Percentiles rank a stretch among this genome's conserved stretches.
phyloP scores from a whole-genome alignment of 2,888 invertebrate genomes.

The Romanomermis culicivorax region DNA sequence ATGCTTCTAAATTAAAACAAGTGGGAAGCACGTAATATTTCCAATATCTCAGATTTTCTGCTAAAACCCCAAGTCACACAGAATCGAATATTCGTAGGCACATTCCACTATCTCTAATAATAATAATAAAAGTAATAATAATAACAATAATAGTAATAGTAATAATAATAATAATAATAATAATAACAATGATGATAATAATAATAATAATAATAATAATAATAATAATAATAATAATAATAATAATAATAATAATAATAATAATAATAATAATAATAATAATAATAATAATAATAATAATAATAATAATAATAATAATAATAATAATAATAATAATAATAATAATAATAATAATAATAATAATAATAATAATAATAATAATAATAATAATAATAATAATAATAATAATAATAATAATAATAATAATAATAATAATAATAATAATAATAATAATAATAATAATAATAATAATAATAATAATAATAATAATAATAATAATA shows the following conservation, averaged over 20 bases:
- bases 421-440: not conserved
- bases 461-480: too few relatives aligned
- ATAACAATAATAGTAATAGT: not conserved
- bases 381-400: not conserved
- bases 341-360: not conserved
- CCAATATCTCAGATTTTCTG: too few relatives aligned
- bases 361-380: not conserved
- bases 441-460: too few relatives aligned
- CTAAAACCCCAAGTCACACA: too few relatives aligned
- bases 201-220: not conserved
- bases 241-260: not conserved
- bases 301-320: not conserved
- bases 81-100: too few relatives aligned
- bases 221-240: not conserved
- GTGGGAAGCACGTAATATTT: too few relatives aligned
- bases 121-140: not conserved
- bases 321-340: not conserved
- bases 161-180: not conserved
- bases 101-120: too few relatives aligned
- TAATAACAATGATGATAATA: not conserved
- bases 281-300: not conserved
- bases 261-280: not conserved
- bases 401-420: not conserved
- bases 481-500: too few relatives aligned
- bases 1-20: too few relatives aligned